phyloP scores from a whole-genome alignment of 2,888 invertebrate species.

The Noctuana brunneofusca region DNA sequence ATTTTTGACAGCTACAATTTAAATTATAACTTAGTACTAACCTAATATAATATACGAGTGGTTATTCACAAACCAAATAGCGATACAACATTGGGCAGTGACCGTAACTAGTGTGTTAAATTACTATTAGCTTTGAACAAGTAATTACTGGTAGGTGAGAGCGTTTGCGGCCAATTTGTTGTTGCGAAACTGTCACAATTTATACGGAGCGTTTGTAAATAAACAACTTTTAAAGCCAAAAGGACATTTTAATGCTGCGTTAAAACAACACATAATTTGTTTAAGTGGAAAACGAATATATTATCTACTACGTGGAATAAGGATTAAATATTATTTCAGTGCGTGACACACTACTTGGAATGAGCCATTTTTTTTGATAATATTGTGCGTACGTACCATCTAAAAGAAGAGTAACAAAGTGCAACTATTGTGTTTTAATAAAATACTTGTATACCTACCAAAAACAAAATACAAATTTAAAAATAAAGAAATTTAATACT shows the following conservation, averaged over 20 bases:
- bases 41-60: too few species aligned
- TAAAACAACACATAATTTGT: not conserved
- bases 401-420: too few species aligned
- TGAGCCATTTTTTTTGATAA: too few species aligned
- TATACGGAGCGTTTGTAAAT: slow-evolving; percentile 8
- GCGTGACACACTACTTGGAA: too few species aligned
- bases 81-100: slow-evolving; percentile 19
- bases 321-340: not conserved
- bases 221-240: not conserved
- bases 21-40: too few species aligned
- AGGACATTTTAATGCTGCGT: not conserved
- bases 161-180: slow-evolving; percentile 32
- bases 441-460: too few species aligned
- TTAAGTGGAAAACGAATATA: not conserved
- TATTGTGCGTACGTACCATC: too few species aligned
- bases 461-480: too few species aligned
- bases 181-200: slow-evolving; percentile 26
- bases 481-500: too few species aligned
- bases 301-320: too few species aligned
- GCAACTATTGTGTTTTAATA: too few species aligned
- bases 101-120: slow-evolving; percentile 33
- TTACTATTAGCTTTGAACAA: slow-evolving; percentile 34
- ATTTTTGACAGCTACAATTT: too few species aligned
- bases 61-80: slow-evolving; percentile 14
- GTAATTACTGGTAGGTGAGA: slow-evolving; percentile 34